These are phyloP conservation scores for Conger conger DNA, from an alignment of 2,113 vertebrate species.

Conservation along the genomic window DNA sequence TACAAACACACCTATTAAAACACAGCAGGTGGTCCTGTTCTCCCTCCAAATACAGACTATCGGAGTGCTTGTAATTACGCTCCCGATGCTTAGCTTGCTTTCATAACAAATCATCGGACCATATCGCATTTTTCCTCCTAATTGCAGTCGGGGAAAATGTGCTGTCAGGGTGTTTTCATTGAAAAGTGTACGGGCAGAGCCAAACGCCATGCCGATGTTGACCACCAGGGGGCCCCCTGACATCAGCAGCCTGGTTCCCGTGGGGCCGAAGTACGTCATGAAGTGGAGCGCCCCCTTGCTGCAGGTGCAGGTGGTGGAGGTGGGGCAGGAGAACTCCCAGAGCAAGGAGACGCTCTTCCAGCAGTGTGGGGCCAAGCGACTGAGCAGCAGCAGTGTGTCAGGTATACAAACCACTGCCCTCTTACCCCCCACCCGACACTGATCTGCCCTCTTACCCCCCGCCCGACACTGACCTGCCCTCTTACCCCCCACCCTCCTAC, in stretches of 20 bases:
- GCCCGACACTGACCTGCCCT: too few species aligned
- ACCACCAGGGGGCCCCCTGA: slow-evolving; percentile 67
- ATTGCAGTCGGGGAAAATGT: background rate
- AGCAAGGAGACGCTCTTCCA: slow-evolving; percentile 72
- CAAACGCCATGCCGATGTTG: slow-evolving; percentile 18
- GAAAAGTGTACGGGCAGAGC: background rate
- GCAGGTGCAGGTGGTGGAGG: slow-evolving; percentile 81
- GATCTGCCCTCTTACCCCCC: too few species aligned
- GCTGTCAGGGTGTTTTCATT: slow-evolving; percentile 6
- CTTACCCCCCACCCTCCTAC: too few species aligned
- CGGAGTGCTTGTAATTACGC: slow-evolving; percentile 36
- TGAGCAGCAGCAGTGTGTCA: slow-evolving; percentile 31
- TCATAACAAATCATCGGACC: slow-evolving; percentile 32
- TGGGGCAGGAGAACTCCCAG: slow-evolving; percentile 73
- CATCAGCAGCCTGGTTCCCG: slow-evolving; percentile 80
- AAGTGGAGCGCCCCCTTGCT: slow-evolving; percentile 82
- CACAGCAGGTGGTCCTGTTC: slow-evolving; percentile 20
- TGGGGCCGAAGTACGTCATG: slow-evolving; percentile 80
- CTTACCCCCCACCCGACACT: background rate
- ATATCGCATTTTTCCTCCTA: slow-evolving; percentile 15
- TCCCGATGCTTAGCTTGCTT: slow-evolving; percentile 27
- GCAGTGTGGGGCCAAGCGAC: slow-evolving; percentile 61
- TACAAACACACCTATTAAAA: slow-evolving; percentile 24
- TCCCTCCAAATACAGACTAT: slow-evolving; percentile 32
- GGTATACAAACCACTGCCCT: background rate